Evolutionary conservation across 1,140 invertebrate species (phyloP).

Genomic region (Meloidogyne exigua): DNA sequence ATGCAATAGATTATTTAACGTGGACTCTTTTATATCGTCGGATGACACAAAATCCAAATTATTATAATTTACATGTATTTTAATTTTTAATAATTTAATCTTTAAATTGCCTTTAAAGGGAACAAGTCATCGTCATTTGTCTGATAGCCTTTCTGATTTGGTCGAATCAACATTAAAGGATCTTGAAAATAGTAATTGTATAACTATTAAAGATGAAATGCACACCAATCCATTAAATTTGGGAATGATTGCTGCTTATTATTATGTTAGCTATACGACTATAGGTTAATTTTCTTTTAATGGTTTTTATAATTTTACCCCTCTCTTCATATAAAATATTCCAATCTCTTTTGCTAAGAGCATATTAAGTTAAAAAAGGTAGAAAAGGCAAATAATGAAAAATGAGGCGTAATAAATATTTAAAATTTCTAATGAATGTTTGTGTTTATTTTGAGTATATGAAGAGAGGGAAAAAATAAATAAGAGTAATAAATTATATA

Average conservation of each 20-base stretch:
- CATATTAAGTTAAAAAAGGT: no score
- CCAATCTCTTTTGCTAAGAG: no score
- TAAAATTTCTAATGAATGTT: no score
- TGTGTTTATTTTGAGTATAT: no score
- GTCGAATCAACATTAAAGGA: conserved; percentile 93
- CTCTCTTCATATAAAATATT: no score
- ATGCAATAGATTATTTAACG: conserved; percentile 97
- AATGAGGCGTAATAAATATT: no score
- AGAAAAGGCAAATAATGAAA: no score
- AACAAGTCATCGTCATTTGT: conserved; percentile 80
- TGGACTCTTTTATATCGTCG: conserved; percentile 97
- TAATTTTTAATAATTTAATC: conserved; percentile 25
- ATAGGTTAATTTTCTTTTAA: conserved; percentile 71
- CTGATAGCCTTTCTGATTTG: conserved; percentile 94
- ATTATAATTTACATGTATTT: conserved; percentile 86
- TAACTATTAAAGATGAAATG: conserved; percentile 95
- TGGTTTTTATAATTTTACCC: no score
- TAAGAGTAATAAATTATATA: no score
- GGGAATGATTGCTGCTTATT: conserved; percentile 99
- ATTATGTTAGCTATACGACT: conserved; percentile 99
- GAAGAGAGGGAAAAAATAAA: no score
- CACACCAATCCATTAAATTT: conserved; percentile 91
- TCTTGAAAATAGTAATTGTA: conserved; percentile 95
- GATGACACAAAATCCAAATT: conserved; percentile 98
- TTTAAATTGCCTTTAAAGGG: conserved; percentile 68